phyloP scores from a whole-genome alignment of 2,888 invertebrate species.

The Pyrrhosoma nymphula region DNA sequence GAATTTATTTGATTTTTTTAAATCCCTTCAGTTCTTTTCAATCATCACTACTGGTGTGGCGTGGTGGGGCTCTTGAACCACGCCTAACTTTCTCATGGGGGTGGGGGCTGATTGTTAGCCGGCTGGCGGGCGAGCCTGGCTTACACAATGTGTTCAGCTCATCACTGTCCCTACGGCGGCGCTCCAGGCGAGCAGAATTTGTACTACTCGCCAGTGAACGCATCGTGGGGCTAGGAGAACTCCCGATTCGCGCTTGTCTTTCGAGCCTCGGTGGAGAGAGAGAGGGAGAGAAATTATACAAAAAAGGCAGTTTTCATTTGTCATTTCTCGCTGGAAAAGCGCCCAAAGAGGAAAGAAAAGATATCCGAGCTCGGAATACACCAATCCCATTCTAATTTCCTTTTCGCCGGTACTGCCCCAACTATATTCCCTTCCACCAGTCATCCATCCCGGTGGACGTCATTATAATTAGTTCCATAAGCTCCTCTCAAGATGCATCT shows the following conservation, averaged over 20 bases:
- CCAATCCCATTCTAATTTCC: neutral
- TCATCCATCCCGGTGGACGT: neutral
- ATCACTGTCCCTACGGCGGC: neutral
- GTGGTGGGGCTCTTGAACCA: constrained; percentile 2
- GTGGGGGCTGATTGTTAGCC: neutral
- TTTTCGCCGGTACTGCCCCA: neutral
- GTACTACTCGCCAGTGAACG: neutral
- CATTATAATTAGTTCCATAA: neutral
- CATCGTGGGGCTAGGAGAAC: neutral
- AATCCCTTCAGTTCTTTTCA: neutral
- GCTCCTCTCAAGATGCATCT: neutral
- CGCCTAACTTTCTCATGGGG: neutral
- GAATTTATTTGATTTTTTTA: too few species aligned
- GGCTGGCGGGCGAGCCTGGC: neutral
- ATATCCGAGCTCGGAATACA: neutral
- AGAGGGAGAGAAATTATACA: neutral
- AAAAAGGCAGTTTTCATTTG: neutral
- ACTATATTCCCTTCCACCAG: neutral
- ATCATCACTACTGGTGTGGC: neutral
- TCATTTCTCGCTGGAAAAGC: neutral
- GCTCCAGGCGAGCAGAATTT: neutral
- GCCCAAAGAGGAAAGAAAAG: neutral
- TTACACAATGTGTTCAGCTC: neutral
- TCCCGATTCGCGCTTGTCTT: neutral
- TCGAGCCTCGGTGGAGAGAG: neutral